Conservation (phyloP, 2,888 invertebrate species). For the Blastobasis adustella region DNA sequence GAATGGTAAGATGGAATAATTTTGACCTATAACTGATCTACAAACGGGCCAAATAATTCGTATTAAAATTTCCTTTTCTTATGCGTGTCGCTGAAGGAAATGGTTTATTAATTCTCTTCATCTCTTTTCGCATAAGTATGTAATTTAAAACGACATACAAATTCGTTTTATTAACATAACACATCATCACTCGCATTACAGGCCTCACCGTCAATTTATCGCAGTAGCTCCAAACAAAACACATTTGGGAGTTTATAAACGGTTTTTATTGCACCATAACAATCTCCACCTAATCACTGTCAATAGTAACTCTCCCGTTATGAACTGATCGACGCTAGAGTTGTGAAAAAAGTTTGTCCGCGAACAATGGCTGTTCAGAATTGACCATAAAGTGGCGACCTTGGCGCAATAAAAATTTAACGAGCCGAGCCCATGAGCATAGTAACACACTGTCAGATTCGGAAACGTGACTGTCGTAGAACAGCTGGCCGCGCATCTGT, state of each 20-base stretch:
- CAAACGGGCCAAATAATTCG: conserved; percentile 10
- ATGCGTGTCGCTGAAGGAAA: too few species aligned
- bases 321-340: conserved; percentile 54
- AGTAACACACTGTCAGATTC: conserved; percentile 58
- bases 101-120: too few species aligned
- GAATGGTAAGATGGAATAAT: too few species aligned
- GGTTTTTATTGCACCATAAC: conserved; percentile 56
- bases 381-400: conserved; percentile 75
- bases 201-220: conserved; percentile 23
- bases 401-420: conserved; percentile 76
- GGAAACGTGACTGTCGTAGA: conserved; percentile 68
- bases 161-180: too few species aligned
- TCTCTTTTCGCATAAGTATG: too few species aligned
- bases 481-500: conserved; percentile 62
- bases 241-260: conserved; percentile 46
- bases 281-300: conserved; percentile 67
- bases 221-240: conserved; percentile 30
- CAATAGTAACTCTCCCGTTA: conserved; percentile 58
- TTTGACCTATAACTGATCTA: too few species aligned
- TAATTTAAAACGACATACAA: too few species aligned
- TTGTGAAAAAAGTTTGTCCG: conserved; percentile 58
- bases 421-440: conserved; percentile 57
- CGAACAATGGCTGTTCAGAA: conserved; percentile 71
- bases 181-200: conserved; percentile 8
- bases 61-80: background rate